These are phyloP conservation scores for Caenorhabditis plicata DNA, from an alignment of 2,888 invertebrate species.

Conservation along the genomic window DNA sequence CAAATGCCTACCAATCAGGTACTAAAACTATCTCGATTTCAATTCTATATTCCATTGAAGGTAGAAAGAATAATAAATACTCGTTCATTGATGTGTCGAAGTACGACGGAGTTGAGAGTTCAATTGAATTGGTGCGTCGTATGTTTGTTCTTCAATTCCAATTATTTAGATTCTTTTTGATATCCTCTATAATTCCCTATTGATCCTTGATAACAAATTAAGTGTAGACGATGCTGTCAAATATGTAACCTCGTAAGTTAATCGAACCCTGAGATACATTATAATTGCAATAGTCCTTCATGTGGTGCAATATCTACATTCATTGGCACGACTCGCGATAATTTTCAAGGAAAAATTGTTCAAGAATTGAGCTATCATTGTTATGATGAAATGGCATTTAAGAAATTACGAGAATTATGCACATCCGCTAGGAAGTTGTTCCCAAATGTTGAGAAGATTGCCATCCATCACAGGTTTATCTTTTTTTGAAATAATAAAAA, in stretches of 20 bases:
- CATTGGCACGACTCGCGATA: conserved; percentile 54
- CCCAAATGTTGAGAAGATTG: neutral
- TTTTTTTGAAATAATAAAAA: neutral
- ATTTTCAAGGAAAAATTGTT: conserved; percentile 52
- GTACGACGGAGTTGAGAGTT: no score
- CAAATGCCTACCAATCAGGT: conserved; percentile 44
- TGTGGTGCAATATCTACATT: conserved; percentile 61
- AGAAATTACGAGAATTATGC: conserved; percentile 21
- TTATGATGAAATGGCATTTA: conserved; percentile 61
- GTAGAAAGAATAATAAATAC: no score
- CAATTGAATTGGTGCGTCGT: no score
- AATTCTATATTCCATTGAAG: no score
- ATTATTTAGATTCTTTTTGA: no score
- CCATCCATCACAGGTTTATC: neutral
- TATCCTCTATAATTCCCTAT: no score
- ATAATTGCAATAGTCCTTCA: conserved; percentile 18
- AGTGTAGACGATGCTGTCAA: no score
- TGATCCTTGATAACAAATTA: no score
- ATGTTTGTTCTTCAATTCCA: no score
- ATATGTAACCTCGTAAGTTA: no score
- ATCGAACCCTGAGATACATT: neutral
- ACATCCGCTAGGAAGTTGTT: neutral
- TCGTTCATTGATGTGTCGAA: no score
- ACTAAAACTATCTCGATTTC: neutral
- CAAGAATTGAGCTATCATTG: conserved; percentile 53